These are phyloP conservation scores for Chaenocephalus aceratus DNA, from an alignment of 2,113 vertebrate species.

Conservation along the genomic window DNA sequence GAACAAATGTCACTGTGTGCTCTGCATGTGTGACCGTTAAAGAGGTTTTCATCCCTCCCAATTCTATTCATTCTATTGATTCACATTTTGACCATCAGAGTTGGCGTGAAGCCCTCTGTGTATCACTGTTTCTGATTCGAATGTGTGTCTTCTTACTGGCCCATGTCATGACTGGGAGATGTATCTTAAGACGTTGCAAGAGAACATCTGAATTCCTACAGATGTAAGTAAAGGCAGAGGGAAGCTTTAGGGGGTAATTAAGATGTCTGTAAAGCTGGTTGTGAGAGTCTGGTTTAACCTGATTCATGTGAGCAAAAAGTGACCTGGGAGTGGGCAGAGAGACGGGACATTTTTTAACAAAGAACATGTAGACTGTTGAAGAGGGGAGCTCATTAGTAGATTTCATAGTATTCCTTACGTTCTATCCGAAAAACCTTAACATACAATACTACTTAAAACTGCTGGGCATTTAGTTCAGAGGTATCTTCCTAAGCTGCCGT, in stretches of 20 bases:
- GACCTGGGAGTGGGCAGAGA: background rate
- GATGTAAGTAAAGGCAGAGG: background rate
- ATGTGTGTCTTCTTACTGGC: background rate
- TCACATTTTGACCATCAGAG: too few species aligned
- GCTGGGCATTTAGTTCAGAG: background rate
- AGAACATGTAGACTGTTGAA: background rate
- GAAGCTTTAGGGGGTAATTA: background rate
- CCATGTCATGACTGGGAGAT: background rate
- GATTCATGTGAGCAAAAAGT: background rate
- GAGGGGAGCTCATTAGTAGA: background rate
- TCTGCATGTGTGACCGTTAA: too few species aligned
- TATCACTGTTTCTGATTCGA: too few species aligned
- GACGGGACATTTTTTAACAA: background rate
- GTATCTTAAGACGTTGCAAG: background rate
- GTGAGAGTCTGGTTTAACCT: conserved; percentile 7
- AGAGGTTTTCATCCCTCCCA: too few species aligned
- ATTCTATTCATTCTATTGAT: too few species aligned
- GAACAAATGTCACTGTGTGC: too few species aligned
- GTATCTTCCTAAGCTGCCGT: background rate
- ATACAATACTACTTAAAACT: too few species aligned
- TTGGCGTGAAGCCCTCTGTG: too few species aligned
- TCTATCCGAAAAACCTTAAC: too few species aligned
- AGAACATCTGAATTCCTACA: conserved; percentile 2
- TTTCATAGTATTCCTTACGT: too few species aligned
- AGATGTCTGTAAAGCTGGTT: background rate